A percentile compares a stretch with the other conserved stretches of the same genome.
Evolutionary conservation across 2,113 vertebrate genomes (phyloP).

Genomic region (Gasterosteus nipponicus): DNA sequence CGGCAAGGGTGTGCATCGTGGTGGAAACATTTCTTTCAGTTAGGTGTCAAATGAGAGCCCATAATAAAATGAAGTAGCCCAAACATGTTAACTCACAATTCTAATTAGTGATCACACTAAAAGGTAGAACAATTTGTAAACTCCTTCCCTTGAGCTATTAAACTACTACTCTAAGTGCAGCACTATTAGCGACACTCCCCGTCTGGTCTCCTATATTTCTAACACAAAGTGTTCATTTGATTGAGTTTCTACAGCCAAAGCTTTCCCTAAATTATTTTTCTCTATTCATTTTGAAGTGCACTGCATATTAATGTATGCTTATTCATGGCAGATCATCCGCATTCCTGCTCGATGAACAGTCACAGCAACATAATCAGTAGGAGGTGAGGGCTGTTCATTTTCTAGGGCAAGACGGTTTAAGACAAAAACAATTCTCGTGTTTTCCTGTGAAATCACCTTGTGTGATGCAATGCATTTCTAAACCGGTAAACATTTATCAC

Average conservation of each 20-base stretch:
- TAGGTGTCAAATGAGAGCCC: constrained; percentile 19
- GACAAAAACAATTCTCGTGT: constrained; percentile 22
- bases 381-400: constrained; percentile 26
- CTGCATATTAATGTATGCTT: constrained; percentile 22
- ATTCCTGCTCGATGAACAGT: constrained; percentile 26
- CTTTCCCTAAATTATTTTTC: constrained; percentile 5
- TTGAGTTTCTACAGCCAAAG: not conserved
- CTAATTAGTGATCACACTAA: constrained; percentile 35
- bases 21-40: constrained; percentile 13
- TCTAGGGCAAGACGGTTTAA: constrained; percentile 3
- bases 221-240: constrained; percentile 5
- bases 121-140: constrained; percentile 9
- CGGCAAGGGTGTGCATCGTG: constrained; percentile 6
- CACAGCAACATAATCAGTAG: constrained; percentile 19
- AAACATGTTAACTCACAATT: constrained; percentile 31
- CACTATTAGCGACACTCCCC: constrained; percentile 5
- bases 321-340: constrained; percentile 18
- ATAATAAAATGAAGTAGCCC: constrained; percentile 34
- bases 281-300: constrained; percentile 15
- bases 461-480: constrained; percentile 38
- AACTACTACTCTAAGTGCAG: not conserved
- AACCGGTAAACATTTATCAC: constrained; percentile 14
- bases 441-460: constrained; percentile 27
- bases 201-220: not conserved
- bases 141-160: not conserved